Evolutionary conservation across 2,113 vertebrate genomes (phyloP), one percentile per base, ranked within the genome.

Genomic region (Furnarius figulus): DNA sequence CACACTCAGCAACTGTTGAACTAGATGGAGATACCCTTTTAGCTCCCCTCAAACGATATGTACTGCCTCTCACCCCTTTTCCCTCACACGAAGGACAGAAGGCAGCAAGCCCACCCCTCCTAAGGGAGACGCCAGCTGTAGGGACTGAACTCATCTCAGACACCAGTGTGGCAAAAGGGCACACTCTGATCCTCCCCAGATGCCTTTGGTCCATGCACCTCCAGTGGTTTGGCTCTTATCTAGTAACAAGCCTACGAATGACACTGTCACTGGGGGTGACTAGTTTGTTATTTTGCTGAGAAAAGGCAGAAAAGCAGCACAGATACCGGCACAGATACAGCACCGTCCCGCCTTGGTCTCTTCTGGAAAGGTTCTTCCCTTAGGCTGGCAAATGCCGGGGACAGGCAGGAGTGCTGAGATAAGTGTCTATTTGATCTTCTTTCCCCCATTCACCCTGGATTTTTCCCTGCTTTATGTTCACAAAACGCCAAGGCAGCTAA

Each of bases 341-440:
- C 62, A 39, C 37, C 0, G 4, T 68, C 50, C 65, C 3, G 1
- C 14, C 23, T 14, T 37, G 83, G 79, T 28, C 33, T 72, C 46
- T 67, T 74, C 88, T 95, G 90, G 70, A 95, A 88, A 87, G 76
- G 55, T 87, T 79, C 94, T 93, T 81, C 75, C 73, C 88, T 90
- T 73, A 58, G 85, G 79, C 87, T 95, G 92, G 88, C 92, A 96
- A 94, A 96, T 87, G 95, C 82, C 16, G 2, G 58, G 56, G 81
- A 91, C 71, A 86, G 42, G 83, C 90, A 83, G 85, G 73, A 92
- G 80, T 24, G 74, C 92, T 86, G 84, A 92, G 84, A 94, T 95
- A 94, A 95, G 85, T 91, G 95, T 85, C 82, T 93, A 92, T 97
- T 96, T 97, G 92, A 94, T 97, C 93, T 95, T 66, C 59, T 85